phyloP scores from a whole-genome alignment of 1,140 invertebrate genomes.

The Eurosta solidaginis region DNA sequence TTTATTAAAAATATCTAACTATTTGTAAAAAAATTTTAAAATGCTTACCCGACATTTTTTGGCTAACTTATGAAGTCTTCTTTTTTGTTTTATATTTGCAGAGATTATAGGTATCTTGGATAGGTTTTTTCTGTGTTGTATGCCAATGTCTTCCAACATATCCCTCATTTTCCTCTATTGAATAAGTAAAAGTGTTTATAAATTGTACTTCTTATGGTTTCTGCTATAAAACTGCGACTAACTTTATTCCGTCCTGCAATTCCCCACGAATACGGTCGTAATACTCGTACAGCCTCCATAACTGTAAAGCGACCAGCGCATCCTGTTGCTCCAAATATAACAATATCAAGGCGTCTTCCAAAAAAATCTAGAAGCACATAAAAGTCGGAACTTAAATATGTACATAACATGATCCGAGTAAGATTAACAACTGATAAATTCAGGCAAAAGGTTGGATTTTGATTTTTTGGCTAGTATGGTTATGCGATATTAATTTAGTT shows the following conservation, averaged over 20 bases:
- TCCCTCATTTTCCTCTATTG: neutral
- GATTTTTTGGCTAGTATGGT: too few species aligned
- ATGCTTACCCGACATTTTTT: conserved; percentile 15
- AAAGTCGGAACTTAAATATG: too few species aligned
- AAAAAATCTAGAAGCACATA: neutral
- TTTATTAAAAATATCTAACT: too few species aligned
- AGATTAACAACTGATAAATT: too few species aligned
- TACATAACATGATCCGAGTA: too few species aligned
- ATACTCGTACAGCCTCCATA: conserved; percentile 64
- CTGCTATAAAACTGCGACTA: neutral
- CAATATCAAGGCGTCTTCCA: conserved; percentile 62
- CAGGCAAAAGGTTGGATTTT: too few species aligned
- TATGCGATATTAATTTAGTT: too few species aligned
- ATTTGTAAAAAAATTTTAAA: neutral
- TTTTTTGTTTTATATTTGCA: conserved; percentile 1
- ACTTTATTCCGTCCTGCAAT: conserved; percentile 34
- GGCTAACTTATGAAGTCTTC: neutral
- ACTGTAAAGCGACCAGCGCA: conserved; percentile 79
- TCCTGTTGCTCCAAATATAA: conserved; percentile 80
- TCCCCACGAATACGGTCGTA: conserved; percentile 50
- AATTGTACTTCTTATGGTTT: neutral
- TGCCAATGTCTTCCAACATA: conserved; percentile 3
- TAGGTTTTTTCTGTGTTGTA: neutral
- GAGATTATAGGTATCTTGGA: neutral
- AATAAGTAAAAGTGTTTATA: too few species aligned